Percentiles rank a stretch among this genome's conserved stretches.
Conservation (phyloP, 2,113 vertebrate species). For the Bos javanicus region DNA sequence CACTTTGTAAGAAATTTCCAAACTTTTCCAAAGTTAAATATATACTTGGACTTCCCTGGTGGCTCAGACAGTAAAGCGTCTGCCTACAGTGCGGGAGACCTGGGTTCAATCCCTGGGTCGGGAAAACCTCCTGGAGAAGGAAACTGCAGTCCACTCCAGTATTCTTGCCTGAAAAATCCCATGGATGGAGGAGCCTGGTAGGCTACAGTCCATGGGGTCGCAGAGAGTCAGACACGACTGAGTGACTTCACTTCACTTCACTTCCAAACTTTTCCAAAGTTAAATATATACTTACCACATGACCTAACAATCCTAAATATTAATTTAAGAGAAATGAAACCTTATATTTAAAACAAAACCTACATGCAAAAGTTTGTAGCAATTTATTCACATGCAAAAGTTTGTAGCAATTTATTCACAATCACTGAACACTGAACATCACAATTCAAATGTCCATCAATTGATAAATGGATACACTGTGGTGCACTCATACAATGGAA, state of each 20-base stretch:
- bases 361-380: background rate
- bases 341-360: background rate
- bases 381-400: background rate
- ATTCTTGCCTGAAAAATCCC: background rate
- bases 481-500: background rate
- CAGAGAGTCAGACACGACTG: background rate
- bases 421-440: background rate
- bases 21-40: background rate
- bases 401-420: background rate
- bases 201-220: background rate
- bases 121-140: background rate
- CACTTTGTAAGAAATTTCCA: background rate
- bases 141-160: background rate
- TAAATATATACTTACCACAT: background rate
- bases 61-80: background rate
- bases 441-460: background rate
- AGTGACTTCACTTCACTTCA: background rate
- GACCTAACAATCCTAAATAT: background rate
- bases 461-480: background rate
- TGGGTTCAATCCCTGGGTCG: background rate
- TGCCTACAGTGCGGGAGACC: background rate
- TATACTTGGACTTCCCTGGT: background rate
- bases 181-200: background rate
- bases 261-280: background rate
- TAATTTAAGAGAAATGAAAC: constrained; percentile 7